Conservation (phyloP, 2,113 vertebrate genomes). For the Amphiprion percula region DNA sequence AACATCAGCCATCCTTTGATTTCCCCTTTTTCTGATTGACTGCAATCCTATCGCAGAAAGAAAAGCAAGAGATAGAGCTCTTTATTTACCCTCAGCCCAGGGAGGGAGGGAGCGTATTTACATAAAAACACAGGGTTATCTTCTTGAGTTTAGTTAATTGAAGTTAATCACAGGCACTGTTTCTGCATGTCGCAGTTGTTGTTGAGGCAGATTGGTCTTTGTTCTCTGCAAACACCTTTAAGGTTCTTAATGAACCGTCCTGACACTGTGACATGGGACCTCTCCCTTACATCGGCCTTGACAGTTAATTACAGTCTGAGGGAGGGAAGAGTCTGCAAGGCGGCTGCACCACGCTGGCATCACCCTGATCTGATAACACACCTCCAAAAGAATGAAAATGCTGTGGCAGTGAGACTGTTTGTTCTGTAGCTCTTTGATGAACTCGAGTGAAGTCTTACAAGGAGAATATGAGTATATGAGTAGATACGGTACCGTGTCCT, state of each 20-base stretch:
- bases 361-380: conserved; percentile 57
- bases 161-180: conserved; percentile 81
- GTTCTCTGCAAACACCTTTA: conserved; percentile 78
- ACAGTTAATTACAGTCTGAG: conserved; percentile 80
- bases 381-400: conserved; percentile 20
- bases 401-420: conserved; percentile 14
- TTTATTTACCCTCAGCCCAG: conserved; percentile 51
- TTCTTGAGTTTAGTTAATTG: conserved; percentile 77
- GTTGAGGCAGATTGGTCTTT: conserved; percentile 70
- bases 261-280: conserved; percentile 61
- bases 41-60: conserved; percentile 44
- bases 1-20: conserved; percentile 65
- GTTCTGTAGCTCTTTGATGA: conserved; percentile 41
- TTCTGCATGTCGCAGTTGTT: conserved; percentile 58
- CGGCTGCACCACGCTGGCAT: conserved; percentile 17
- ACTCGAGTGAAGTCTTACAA: conserved; percentile 33
- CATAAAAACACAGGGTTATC: conserved; percentile 68
- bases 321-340: conserved; percentile 51
- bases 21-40: conserved; percentile 59
- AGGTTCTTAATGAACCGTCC: conserved; percentile 80
- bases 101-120: conserved; percentile 50
- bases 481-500: background rate
- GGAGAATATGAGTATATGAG: conserved; percentile 24
- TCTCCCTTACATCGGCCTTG: conserved; percentile 63
- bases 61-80: conserved; percentile 52